Conservation (phyloP, 1,140 invertebrate species). For the Brachionus calyciflorus region DNA sequence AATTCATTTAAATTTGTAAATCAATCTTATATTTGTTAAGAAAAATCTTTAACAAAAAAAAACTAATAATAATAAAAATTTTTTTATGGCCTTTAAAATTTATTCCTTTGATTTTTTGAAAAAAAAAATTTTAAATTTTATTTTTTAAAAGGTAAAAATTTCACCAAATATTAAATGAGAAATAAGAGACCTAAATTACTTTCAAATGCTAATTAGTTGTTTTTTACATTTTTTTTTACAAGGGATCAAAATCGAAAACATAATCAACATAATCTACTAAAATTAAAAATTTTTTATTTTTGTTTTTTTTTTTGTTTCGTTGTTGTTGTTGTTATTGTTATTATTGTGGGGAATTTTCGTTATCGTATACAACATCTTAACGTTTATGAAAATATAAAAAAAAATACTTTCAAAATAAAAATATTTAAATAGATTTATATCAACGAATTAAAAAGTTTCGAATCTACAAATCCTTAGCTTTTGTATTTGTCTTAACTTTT, state of each 20-base stretch:
- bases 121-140: not conserved
- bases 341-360: too few relatives aligned
- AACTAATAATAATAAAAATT: not conserved
- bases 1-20: constrained; percentile 4
- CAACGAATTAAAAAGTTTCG: too few relatives aligned
- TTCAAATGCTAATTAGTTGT: constrained; percentile 26
- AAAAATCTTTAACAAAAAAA: too few relatives aligned
- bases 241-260: not conserved
- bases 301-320: not conserved
- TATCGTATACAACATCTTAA: too few relatives aligned
- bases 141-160: not conserved
- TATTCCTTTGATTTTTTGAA: not conserved
- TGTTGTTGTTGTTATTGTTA: too few relatives aligned
- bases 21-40: not conserved
- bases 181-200: constrained; percentile 24
- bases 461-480: too few relatives aligned
- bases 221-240: not conserved
- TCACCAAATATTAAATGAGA: too few relatives aligned
- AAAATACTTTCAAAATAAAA: too few relatives aligned
- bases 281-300: constrained; percentile 3
- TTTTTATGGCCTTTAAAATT: not conserved
- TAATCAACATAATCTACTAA: constrained; percentile 34
- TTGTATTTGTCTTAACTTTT: too few relatives aligned
- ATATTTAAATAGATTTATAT: too few relatives aligned
- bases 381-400: too few relatives aligned